phyloP scores from a whole-genome alignment of 2,888 invertebrate genomes.

The Helleia helle region DNA sequence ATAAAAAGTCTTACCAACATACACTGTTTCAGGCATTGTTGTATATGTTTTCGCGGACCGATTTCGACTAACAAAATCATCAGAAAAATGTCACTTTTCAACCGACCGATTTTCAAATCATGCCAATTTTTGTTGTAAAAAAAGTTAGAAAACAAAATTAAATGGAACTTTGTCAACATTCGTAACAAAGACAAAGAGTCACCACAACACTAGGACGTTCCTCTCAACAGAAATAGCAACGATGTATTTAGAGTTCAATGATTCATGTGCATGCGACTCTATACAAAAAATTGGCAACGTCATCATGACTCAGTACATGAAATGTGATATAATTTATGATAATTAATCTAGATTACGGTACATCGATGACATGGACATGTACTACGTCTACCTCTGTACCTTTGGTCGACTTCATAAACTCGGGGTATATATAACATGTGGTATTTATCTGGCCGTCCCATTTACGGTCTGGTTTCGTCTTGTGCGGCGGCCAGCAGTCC shows the following conservation, averaged over 20 bases:
- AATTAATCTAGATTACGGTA: neutral
- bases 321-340: neutral
- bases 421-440: constrained; percentile 42
- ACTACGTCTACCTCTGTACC: constrained; percentile 30
- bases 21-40: constrained; percentile 52
- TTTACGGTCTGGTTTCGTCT: constrained; percentile 32
- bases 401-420: constrained; percentile 55
- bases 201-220: constrained; percentile 32
- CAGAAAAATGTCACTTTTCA: constrained; percentile 42
- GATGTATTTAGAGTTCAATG: constrained; percentile 33
- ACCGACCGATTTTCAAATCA: constrained; percentile 32
- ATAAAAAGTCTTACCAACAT: constrained; percentile 54
- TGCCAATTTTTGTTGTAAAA: constrained; percentile 58
- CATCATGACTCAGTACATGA: constrained; percentile 9
- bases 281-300: constrained; percentile 9
- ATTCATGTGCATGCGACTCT: constrained; percentile 26
- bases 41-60: constrained; percentile 32
- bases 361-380: constrained; percentile 1
- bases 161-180: constrained; percentile 29
- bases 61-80: constrained; percentile 26
- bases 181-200: constrained; percentile 9
- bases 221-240: constrained; percentile 35
- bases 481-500: constrained; percentile 47
- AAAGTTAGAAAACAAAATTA: constrained; percentile 24
- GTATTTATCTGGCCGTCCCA: constrained; percentile 55